These are phyloP conservation scores for Micromussa lordhowensis DNA, from an alignment of 92 coral and sea anemone species.

Conservation along the genomic window DNA sequence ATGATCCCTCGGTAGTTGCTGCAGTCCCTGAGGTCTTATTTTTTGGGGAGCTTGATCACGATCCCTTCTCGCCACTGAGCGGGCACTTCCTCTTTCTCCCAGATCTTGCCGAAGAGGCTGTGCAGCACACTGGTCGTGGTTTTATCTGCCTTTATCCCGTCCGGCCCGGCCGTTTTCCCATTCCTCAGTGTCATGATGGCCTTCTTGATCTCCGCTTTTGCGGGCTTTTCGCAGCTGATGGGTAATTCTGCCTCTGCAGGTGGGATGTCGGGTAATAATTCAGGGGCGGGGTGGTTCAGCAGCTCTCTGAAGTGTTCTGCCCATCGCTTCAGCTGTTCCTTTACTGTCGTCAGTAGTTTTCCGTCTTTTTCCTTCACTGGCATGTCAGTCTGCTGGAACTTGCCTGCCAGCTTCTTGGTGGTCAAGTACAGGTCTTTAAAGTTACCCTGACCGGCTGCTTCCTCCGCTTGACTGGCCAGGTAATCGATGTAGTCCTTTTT, in stretches of 20 bases:
- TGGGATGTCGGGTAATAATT: too few species aligned
- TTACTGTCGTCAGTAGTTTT: background rate
- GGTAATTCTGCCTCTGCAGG: slow-evolving; percentile 13
- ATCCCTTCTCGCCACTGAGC: too few species aligned
- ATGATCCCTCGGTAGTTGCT: slow-evolving; percentile 14
- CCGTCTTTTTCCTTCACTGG: background rate
- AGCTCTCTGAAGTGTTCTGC: background rate
- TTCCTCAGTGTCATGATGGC: too few species aligned
- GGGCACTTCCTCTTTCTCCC: background rate
- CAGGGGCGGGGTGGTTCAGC: too few species aligned
- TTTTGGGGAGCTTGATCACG: too few species aligned
- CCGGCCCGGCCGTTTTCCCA: slow-evolving; percentile 4
- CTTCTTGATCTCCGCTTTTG: slow-evolving; percentile 4
- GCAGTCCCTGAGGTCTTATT: slow-evolving; percentile 20
- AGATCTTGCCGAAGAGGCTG: slow-evolving; percentile 10
- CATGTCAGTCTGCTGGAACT: slow-evolving; percentile 10
- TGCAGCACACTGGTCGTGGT: background rate
- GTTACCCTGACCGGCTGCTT: background rate
- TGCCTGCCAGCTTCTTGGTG: slow-evolving; percentile 7
- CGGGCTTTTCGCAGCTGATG: background rate
- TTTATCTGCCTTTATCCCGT: background rate
- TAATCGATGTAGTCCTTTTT: too few species aligned
- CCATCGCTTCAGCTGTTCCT: slow-evolving; percentile 15
- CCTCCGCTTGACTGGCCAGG: too few species aligned
- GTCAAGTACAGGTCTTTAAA: background rate